Evolutionary conservation across 2,113 vertebrate genomes (phyloP).

Genomic region (Leucoraja erinaceus): DNA sequence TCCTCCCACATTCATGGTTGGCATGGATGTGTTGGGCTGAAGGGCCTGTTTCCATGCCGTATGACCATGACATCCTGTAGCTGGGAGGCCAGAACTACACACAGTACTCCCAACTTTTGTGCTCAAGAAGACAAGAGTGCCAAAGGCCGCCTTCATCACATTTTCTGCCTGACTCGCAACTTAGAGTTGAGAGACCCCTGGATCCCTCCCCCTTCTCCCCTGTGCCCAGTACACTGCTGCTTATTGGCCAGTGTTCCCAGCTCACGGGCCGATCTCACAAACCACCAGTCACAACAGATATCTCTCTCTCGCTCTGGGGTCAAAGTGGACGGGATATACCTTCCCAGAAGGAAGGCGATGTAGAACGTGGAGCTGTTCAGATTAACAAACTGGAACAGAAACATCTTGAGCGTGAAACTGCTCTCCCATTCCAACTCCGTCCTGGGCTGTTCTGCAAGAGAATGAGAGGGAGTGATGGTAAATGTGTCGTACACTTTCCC

Average conservation of each 20-base stretch:
- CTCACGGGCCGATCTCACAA: too few species aligned
- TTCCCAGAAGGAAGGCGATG: constrained; percentile 93
- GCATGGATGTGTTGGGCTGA: too few species aligned
- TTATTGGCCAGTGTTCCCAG: too few species aligned
- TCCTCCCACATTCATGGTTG: too few species aligned
- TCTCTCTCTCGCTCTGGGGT: too few species aligned
- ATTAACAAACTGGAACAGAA: constrained; percentile 97
- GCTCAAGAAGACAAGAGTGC: too few species aligned
- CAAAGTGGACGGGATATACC: constrained; percentile 54
- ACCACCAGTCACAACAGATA: background rate
- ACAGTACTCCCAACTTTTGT: too few species aligned
- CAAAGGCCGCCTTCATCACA: too few species aligned
- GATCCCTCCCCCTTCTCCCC: background rate
- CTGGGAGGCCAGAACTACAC: too few species aligned
- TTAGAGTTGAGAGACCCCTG: background rate
- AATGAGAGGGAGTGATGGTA: background rate
- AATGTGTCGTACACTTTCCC: background rate
- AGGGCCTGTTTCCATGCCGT: too few species aligned
- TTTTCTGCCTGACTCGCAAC: background rate
- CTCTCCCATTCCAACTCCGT: constrained; percentile 96
- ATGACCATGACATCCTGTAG: too few species aligned
- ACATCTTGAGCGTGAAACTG: constrained; percentile 97
- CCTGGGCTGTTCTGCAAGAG: constrained; percentile 84
- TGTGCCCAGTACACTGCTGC: too few species aligned
- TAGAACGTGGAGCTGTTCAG: constrained; percentile 97